Base-by-base conservation (phyloP, 1,140 invertebrate genomes). In the Pseudomyrmex pallidus region DNA sequence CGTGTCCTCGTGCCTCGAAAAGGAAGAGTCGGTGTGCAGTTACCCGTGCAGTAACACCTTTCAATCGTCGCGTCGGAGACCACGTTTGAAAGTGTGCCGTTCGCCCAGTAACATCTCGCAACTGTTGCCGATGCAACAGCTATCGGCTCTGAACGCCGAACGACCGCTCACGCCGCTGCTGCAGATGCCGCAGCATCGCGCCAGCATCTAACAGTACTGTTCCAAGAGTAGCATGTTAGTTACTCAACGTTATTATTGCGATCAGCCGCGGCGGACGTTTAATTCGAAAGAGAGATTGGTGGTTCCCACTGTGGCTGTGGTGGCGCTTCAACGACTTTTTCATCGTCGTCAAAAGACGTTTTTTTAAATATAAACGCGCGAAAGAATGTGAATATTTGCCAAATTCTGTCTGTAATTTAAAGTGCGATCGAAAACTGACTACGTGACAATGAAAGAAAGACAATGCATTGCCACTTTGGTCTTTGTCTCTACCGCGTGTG, bases 1-100 rank as follows among this genome's bases (percentile, higher is more conserved):
- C 84, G 94, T 94, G 76, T 95, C 95, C 89, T 96, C 96, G 74
- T 35, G 35, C 35, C 91, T 96, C 67, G 95, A 96, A 89, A 96
- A 97, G 92, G 95, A 95, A 52, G 93, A 96, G 54, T 98, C 97
- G 56, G 97, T 98, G 80, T 98, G 97, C 94, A 97, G 96, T 80
- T 98, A 97, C 93, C 97, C 96, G 74, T 98, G 97, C 93, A 96
- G 96, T 35, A 35, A 35, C 88, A 96, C 96, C 85, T 96, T 96
- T 91, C 95, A 95, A 90, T 95, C 95, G 85, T 95, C 94, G 90
- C 95, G 95, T 85, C 95, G 96, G 90, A 95, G 95, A 92, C 95
- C 93, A 86, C 89, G 96, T 82, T 97, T 96, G 92, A 96, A 96
- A 72, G 95, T 97, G 57, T 95, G 96, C 61, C 95, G 96, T 87